These are phyloP conservation scores for Anarhynchus alexandrinus DNA, from an alignment of 2,113 vertebrate genomes.

Conservation along the genomic window DNA sequence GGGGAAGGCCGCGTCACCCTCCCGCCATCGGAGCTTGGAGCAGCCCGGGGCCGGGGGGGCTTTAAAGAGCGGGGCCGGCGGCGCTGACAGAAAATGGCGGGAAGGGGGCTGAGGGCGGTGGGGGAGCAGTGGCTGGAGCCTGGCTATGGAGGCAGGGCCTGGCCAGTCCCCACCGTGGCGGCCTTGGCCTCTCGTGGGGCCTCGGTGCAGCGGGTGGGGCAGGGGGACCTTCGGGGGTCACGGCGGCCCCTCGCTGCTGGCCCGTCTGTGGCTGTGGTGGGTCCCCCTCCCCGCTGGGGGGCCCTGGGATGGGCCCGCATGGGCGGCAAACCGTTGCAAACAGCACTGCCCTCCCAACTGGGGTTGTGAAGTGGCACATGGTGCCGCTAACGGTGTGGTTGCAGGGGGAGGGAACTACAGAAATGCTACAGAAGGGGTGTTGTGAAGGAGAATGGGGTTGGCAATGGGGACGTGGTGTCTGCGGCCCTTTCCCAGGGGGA, in stretches of 20 bases:
- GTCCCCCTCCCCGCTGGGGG: too few relatives aligned
- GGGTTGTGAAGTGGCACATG: fast-evolving
- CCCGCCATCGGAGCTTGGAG: neutral
- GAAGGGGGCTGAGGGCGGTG: fast-evolving
- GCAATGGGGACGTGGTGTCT: fast-evolving
- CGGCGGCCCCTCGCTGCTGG: too few relatives aligned
- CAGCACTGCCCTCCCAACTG: fast-evolving
- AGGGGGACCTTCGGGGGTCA: fast-evolving
- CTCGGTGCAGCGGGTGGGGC: too few relatives aligned
- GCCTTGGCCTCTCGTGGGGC: fast-evolving
- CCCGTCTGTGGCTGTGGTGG: too few relatives aligned
- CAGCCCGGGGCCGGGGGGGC: neutral
- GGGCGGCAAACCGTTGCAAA: fast-evolving
- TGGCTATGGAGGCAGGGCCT: too few relatives aligned
- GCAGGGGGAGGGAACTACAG: fast-evolving
- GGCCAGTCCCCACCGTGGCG: fast-evolving
- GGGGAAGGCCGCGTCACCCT: fast-evolving
- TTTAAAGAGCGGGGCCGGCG: neutral
- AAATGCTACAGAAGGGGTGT: fast-evolving
- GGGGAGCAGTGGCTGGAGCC: too few relatives aligned
- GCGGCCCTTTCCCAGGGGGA: too few relatives aligned
- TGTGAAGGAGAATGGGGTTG: too few relatives aligned
- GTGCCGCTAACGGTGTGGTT: fast-evolving
- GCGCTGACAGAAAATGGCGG: fast-evolving
- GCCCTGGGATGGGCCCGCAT: fast-evolving